Conservation (phyloP, 2,888 invertebrate species). For the Heliconius cydno region DNA sequence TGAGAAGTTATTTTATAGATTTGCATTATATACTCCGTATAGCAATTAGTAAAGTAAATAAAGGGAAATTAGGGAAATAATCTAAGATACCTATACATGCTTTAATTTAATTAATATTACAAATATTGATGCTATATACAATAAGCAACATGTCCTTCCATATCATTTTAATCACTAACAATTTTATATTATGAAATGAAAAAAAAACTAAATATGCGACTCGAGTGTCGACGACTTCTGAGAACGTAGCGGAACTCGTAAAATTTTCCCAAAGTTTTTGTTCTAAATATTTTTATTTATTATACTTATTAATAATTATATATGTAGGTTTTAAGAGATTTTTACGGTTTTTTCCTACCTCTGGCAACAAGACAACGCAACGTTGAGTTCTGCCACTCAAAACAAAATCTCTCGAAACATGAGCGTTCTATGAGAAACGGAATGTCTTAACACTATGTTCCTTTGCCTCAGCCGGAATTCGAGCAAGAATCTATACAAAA, state of each 20-base stretch:
- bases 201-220: background rate
- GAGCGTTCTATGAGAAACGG: no score
- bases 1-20: no score
- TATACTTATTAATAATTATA: background rate
- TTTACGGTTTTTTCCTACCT: background rate
- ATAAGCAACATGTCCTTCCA: background rate
- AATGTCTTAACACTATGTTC: background rate
- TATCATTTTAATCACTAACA: background rate
- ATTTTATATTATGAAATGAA: background rate
- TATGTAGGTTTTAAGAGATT: background rate
- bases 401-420: no score
- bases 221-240: background rate
- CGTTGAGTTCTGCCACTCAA: background rate
- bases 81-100: no score
- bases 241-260: constrained; percentile 2
- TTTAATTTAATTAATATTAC: background rate
- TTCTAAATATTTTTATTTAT: background rate
- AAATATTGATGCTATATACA: background rate
- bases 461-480: no score
- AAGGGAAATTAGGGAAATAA: no score
- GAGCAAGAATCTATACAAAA: no score
- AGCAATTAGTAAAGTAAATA: no score
- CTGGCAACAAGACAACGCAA: no score
- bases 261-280: background rate
- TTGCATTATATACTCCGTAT: no score